A percentile compares a stretch with the other conserved stretches of the same genome.
Conservation (phyloP, 2,888 invertebrate species). For the Diarsia mendica region DNA sequence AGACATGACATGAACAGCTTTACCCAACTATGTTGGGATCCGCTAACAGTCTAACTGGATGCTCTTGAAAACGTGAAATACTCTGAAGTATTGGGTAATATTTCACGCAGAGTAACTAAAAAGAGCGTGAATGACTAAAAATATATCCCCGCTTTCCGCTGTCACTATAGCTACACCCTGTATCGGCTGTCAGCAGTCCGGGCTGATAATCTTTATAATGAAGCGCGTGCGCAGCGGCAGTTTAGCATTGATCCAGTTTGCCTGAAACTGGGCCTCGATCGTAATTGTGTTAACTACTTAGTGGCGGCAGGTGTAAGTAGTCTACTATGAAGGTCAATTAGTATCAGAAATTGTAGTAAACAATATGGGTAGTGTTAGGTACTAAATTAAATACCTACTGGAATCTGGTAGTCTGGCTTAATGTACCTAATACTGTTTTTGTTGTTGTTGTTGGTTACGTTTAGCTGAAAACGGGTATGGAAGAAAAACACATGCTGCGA, state of each 20-base stretch:
- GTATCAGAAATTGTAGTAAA: not conserved
- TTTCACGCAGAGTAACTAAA: not conserved
- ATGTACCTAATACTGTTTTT: too few species aligned
- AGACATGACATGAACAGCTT: too few species aligned
- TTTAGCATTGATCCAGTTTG: constrained; percentile 51
- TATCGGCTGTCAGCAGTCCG: constrained; percentile 7
- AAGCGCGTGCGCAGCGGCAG: constrained; percentile 51
- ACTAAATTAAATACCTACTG: not conserved
- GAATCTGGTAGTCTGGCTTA: too few species aligned
- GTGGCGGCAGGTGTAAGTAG: not conserved
- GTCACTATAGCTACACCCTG: not conserved
- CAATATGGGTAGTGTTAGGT: not conserved
- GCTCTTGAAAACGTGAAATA: not conserved
- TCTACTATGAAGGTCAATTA: not conserved
- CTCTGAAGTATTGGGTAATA: not conserved
- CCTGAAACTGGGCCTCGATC: constrained; percentile 36
- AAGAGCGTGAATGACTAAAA: not conserved
- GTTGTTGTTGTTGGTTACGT: too few species aligned
- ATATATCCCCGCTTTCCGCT: constrained; percentile 1
- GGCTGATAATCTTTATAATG: constrained; percentile 60
- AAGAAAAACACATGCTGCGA: too few species aligned
- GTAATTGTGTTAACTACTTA: constrained; percentile 42
- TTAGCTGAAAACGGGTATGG: too few species aligned
- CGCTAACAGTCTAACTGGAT: not conserved
- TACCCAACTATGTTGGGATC: not conserved